Conservation (phyloP, 2,888 invertebrate genomes). For the Brassicogethes aeneus region DNA sequence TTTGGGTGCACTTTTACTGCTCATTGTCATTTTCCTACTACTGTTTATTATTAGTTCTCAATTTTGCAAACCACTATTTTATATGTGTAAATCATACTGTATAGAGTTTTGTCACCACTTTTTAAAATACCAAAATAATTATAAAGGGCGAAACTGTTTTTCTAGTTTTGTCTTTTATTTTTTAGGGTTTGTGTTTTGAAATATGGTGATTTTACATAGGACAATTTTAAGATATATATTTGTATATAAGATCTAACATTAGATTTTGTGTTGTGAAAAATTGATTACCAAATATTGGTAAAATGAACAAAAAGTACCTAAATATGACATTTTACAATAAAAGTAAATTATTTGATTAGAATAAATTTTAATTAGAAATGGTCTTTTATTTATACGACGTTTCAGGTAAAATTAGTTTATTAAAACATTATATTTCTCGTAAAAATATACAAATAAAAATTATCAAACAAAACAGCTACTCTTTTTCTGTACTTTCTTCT, state of each 20-base stretch:
- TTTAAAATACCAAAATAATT: no score
- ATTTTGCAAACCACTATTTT: no score
- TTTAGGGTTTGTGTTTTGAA: no score
- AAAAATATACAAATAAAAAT: conserved; percentile 1
- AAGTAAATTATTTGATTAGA: conserved; percentile 19
- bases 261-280: conserved; percentile 3
- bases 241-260: conserved; percentile 4
- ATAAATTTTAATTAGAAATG: conserved; percentile 12
- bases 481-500: conserved; percentile 22
- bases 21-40: no score
- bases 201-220: no score
- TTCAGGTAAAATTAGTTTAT: neutral
- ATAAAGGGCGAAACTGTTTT: no score
- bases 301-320: conserved; percentile 16
- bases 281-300: conserved; percentile 10
- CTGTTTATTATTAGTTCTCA: no score
- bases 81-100: no score
- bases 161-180: no score
- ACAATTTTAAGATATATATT: neutral
- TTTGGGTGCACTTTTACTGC: no score
- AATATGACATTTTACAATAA: conserved; percentile 20
- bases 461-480: conserved; percentile 7
- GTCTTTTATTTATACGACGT: neutral
- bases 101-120: no score
- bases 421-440: neutral